These are phyloP conservation scores for Hiodon tergisus DNA, from an alignment of 2,113 vertebrate genomes.

Conservation along the genomic window DNA sequence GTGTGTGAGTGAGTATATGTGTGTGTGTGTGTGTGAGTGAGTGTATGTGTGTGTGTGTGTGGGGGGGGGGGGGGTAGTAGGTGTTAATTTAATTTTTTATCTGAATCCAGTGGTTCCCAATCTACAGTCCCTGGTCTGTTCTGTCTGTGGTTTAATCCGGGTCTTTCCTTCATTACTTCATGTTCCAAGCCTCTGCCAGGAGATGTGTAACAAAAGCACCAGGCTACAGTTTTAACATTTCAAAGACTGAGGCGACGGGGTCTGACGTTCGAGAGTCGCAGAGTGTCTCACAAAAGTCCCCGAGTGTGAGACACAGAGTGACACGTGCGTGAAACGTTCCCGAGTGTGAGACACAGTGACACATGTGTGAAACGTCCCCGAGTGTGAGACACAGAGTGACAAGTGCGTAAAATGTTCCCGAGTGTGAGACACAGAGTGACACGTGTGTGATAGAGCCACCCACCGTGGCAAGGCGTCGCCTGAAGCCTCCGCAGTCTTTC, in stretches of 20 bases:
- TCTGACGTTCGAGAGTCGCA: background rate
- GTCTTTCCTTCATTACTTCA: background rate
- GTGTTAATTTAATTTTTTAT: constrained; percentile 11
- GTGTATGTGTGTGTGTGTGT: no score
- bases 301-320: no score
- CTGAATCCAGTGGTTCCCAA: constrained; percentile 7
- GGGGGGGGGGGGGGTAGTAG: background rate
- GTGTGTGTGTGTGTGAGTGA: no score
- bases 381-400: no score
- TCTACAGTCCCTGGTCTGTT: background rate
- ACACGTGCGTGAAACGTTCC: background rate
- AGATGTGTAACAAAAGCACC: background rate
- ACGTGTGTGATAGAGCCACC: no score
- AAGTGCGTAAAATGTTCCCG: no score
- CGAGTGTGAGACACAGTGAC: background rate
- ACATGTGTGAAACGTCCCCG: no score
- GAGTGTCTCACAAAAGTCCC: no score
- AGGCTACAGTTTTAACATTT: background rate
- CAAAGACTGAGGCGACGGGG: background rate
- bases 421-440: no score
- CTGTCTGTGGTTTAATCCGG: constrained; percentile 4
- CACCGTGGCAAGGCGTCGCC: no score
- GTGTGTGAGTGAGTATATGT: no score
- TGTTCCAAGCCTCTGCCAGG: background rate
- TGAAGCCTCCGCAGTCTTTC: no score